These are phyloP conservation scores for Hypothenemus hampei DNA, from an alignment of 1,140 invertebrate genomes.

Conservation along the genomic window DNA sequence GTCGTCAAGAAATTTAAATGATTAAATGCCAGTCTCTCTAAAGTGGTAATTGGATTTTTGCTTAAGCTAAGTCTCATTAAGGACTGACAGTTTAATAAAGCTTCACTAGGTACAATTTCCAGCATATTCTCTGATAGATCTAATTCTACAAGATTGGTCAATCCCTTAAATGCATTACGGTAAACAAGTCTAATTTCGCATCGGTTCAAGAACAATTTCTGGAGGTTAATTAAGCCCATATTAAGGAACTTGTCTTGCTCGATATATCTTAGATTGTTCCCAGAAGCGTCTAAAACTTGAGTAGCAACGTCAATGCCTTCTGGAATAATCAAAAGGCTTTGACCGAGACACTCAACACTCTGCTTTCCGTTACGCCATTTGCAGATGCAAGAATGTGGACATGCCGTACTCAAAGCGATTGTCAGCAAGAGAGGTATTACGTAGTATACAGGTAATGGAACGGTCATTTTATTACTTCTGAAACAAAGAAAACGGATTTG, in stretches of 20 bases:
- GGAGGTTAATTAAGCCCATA: slow-evolving; percentile 76
- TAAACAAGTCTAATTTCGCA: slow-evolving; percentile 72
- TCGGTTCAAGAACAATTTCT: slow-evolving; percentile 73
- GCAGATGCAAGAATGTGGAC: slow-evolving; percentile 72
- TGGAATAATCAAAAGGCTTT: slow-evolving; percentile 66
- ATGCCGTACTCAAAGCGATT: slow-evolving; percentile 39
- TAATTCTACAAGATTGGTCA: slow-evolving; percentile 82
- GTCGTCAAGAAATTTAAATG: slow-evolving; percentile 67
- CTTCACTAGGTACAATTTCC: slow-evolving; percentile 66
- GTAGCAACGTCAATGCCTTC: slow-evolving; percentile 76
- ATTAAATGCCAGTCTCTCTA: slow-evolving; percentile 67
- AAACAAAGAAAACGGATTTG: too few species aligned
- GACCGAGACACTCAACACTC: slow-evolving; percentile 76
- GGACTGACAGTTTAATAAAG: slow-evolving; percentile 68
- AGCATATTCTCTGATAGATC: slow-evolving; percentile 79
- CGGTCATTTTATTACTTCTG: slow-evolving; percentile 3
- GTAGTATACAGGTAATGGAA: background rate
- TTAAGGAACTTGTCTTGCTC: slow-evolving; percentile 69
- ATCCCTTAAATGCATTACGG: slow-evolving; percentile 69
- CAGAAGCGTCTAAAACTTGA: slow-evolving; percentile 79
- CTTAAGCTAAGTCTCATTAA: slow-evolving; percentile 75
- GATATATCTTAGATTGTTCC: slow-evolving; percentile 71
- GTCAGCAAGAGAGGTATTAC: slow-evolving; percentile 4
- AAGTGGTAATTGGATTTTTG: slow-evolving; percentile 68
- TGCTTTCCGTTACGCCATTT: slow-evolving; percentile 90